Evolutionary conservation across 64 coral and sea anemone genomes (phyloP), one percentile per base, ranked within the genome.

Genomic region (Montipora sp.): DNA sequence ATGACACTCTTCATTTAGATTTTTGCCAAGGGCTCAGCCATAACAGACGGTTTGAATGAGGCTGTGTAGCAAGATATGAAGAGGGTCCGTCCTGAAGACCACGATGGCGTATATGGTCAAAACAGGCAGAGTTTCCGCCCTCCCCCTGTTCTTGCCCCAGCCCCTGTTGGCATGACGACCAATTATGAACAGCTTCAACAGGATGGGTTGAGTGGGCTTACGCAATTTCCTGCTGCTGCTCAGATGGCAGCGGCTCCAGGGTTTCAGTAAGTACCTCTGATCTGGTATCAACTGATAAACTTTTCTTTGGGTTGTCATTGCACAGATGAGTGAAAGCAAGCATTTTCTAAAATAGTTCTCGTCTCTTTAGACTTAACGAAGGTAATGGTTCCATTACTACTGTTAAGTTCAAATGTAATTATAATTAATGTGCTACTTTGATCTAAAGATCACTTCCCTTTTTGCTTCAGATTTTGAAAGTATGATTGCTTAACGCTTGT

Each of bases 31-130:
- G 49, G 78, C 66, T 82, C 43, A 75, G 57, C 58, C 71, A 63
- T 23, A 85, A 21, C 45, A 85, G 45, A 85, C 46, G 48, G 82
- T 68, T 85, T 92, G 80, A 78, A 92, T 92, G 90, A 84, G 80
- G 90, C 57, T 65, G 36, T 68, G 71, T 20, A 85, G 72, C 90
- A 87, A 92, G 90, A 75, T 8, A 92, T 92, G 90, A 92, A 92
- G 90, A 92, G 90, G 67, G 90, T 73, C 45, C 81, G 90, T 84
- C 90, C 90, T 84, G 90, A 92, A 68, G 90, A 92, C 48, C 90
- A 92, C 59, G 90, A 92, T 69, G 50, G 90, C 60, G 90, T 86
- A 12, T 92, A 83, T 87, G 82, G 90, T 66, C 82, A 85, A 72
- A 85, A 85, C 82, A 73, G 90, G 72, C 87, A 89, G 72, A 75